These are phyloP conservation scores for Leucosticte australis DNA, from an alignment of 2,113 vertebrate species.

Conservation along the genomic window DNA sequence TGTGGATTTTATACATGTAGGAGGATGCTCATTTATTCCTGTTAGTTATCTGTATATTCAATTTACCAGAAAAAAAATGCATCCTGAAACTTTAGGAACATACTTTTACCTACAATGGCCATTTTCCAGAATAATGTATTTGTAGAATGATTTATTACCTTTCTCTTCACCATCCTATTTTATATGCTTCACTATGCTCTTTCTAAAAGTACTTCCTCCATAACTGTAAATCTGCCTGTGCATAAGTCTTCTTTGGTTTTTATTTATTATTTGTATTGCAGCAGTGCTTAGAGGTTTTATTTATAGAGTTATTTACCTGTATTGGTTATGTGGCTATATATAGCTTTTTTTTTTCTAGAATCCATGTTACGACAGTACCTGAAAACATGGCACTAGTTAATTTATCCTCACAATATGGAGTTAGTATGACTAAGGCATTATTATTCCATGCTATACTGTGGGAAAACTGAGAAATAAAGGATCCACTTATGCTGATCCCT, in stretches of 20 bases:
- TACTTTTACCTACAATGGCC: background rate
- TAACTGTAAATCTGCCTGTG: background rate
- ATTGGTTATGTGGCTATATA: background rate
- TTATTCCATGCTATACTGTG: background rate
- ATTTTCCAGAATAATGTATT: constrained; percentile 20
- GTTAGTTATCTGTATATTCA: background rate
- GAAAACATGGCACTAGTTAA: background rate
- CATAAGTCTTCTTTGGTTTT: background rate
- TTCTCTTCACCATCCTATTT: background rate
- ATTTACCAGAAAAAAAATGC: background rate
- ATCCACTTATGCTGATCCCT: background rate
- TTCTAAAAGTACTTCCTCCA: constrained; percentile 10
- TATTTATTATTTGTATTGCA: constrained; percentile 37
- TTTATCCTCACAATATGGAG: background rate
- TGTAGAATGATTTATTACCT: constrained; percentile 20
- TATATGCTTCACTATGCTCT: background rate
- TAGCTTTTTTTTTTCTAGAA: background rate
- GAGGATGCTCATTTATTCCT: background rate
- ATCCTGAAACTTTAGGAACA: background rate
- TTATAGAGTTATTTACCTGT: constrained; percentile 10
- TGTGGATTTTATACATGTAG: background rate
- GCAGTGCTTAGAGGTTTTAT: constrained; percentile 9
- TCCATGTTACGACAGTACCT: background rate
- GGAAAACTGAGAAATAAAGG: background rate
- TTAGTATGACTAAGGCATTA: background rate